Base-by-base conservation (phyloP, 2,888 invertebrate genomes). In the Cerceris ruficornis region DNA sequence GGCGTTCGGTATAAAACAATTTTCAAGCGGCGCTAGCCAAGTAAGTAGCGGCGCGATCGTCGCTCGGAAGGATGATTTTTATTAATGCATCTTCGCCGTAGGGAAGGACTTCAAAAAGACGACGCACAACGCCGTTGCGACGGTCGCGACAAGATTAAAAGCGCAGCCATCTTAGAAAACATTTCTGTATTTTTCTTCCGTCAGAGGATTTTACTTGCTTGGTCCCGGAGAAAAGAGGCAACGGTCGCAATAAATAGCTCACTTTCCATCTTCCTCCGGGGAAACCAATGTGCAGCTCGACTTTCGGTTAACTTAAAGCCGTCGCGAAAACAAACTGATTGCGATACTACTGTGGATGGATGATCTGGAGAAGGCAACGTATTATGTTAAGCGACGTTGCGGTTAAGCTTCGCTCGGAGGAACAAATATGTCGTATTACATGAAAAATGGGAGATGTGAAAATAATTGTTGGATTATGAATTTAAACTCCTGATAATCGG, bases 1-100 rank as follows among this genome's bases (percentile, higher is more conserved):
- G 73, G 17, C 72, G 70, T 68, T 71, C 75, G 55, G 66, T 43
- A 71, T 62, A 59, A 79, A 75, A 75, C 79, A 68, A 78, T 80
- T 59, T 58, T n/a, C 15, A 41, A 54, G 46, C 14, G 64, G 70
- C 61, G 15, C 60, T 15, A 17, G n/a, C n/a, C 61, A 58, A 17
- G 52, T 55, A 54, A 61, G n/a, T 46, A 14, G 42, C 64, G 55
- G 39, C 55, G 39, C 67, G 43, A 7, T 43, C 43, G 46, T 61
- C 74, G 65, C 46, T 54, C 64, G 46, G 43, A 50, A 39, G 50
- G 39, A 54, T 62, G 62, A 49, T 78, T 52, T 28, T 80, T 67
- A 70, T 80, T 80, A 78, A 80, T 78, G 68, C 50, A 58, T 9
- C 57, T 62, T 70, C 59, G 41, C 57, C 5, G 46, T 7, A 13